Conservation (phyloP, 2,797 vertebrate genomes). For the Galagoides demidoff region DNA sequence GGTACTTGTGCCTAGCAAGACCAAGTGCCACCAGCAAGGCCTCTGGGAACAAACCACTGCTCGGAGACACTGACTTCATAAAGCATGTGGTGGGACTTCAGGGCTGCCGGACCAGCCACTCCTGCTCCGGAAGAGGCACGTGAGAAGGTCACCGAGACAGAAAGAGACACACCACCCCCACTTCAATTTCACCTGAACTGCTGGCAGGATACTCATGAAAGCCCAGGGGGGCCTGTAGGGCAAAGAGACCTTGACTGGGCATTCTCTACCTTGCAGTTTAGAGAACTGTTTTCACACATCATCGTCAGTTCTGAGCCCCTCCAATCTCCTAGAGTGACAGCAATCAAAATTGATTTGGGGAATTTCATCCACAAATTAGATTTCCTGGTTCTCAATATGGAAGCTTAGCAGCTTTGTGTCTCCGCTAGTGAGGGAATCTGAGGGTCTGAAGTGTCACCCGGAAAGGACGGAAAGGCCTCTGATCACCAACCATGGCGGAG, state of each 20-base stretch:
- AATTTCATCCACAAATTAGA: slow-evolving; percentile 73
- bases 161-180: not conserved
- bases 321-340: slow-evolving; percentile 65
- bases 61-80: not conserved
- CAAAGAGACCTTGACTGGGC: slow-evolving; percentile 38
- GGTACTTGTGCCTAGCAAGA: not conserved
- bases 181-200: not conserved
- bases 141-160: slow-evolving; percentile 44
- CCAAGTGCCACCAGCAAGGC: not conserved
- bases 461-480: slow-evolving; percentile 37
- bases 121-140: not conserved
- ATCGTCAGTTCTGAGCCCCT: not conserved
- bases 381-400: slow-evolving; percentile 26
- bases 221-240: slow-evolving; percentile 15
- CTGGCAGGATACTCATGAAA: slow-evolving; percentile 3
- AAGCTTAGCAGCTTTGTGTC: slow-evolving; percentile 52
- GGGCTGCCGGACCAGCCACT: not conserved
- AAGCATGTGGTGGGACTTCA: not conserved
- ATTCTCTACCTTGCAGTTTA: slow-evolving; percentile 29
- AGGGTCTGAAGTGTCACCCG: not conserved
- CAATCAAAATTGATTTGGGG: slow-evolving; percentile 70
- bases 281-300: slow-evolving; percentile 40
- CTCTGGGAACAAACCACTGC: not conserved
- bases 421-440: not conserved
- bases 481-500: not conserved